Conservation (phyloP, 2,888 invertebrate genomes). For the Oligia strigilis region DNA sequence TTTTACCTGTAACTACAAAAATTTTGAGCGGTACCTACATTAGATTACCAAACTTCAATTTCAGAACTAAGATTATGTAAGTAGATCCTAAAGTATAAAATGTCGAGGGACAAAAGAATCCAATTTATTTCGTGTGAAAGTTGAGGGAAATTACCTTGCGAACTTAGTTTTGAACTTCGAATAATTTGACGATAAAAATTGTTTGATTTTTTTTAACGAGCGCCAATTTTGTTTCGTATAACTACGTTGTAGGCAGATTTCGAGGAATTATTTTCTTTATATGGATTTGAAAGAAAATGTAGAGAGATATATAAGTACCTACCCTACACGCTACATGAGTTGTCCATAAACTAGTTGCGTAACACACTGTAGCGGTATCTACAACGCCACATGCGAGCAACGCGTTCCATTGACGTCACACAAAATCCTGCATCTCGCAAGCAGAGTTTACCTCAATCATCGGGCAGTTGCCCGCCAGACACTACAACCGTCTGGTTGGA, state of each 20-base stretch:
- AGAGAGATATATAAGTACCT: no score
- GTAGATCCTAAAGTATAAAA: conserved; percentile 39
- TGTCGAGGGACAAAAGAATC: conserved; percentile 44
- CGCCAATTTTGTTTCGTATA: conserved; percentile 15
- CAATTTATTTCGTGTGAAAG: conserved; percentile 62
- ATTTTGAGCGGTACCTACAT: background rate
- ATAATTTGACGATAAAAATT: conserved; percentile 61
- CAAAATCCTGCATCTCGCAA: no score
- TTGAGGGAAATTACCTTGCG: conserved; percentile 56
- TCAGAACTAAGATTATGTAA: conserved; percentile 22
- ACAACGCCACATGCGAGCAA: no score
- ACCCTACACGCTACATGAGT: no score
- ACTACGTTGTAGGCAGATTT: background rate
- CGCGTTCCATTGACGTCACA: no score
- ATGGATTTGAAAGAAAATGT: background rate
- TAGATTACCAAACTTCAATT: conserved; percentile 27
- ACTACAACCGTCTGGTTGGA: no score
- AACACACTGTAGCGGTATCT: no score
- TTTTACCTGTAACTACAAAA: background rate
- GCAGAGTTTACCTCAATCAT: no score
- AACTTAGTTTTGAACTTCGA: conserved; percentile 54
- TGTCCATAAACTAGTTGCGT: no score
- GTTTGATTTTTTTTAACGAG: conserved; percentile 61
- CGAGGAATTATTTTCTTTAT: background rate
- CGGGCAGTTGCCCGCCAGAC: no score